Conservation (phyloP, 2,797 vertebrate genomes). For the Chelidonichthys spinosus region DNA sequence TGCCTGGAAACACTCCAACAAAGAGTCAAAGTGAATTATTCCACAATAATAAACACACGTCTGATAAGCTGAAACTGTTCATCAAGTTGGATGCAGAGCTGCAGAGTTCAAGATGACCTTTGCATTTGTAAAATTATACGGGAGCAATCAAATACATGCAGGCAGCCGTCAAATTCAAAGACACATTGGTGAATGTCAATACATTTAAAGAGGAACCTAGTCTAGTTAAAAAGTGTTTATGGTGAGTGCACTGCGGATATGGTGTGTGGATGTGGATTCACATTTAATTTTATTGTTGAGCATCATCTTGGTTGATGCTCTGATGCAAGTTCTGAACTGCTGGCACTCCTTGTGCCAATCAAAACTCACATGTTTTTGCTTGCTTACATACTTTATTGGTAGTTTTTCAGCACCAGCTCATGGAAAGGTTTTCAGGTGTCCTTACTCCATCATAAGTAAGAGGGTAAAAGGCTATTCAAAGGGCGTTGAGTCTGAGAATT, state of each 20-base stretch:
- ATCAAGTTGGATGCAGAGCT: slow-evolving; percentile 9
- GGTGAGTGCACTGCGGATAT: not conserved
- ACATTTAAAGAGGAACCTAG: not conserved
- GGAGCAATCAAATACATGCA: too few relatives aligned
- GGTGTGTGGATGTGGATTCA: slow-evolving; percentile 1
- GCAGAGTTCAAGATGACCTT: slow-evolving; percentile 31
- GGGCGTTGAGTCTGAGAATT: too few relatives aligned
- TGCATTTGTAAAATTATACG: not conserved
- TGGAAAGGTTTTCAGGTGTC: slow-evolving; percentile 22
- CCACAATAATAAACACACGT: slow-evolving; percentile 13
- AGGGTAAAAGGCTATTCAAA: not conserved
- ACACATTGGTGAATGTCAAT: not conserved
- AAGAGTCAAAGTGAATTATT: slow-evolving; percentile 34
- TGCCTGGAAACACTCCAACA: slow-evolving; percentile 31
- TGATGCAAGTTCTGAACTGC: slow-evolving; percentile 35
- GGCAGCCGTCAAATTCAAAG: too few relatives aligned
- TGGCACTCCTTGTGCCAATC: slow-evolving; percentile 34
- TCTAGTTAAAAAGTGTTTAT: slow-evolving; percentile 18
- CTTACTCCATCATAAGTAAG: not conserved
- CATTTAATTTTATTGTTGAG: not conserved
- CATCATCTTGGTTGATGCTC: slow-evolving; percentile 3
- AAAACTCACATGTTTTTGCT: slow-evolving; percentile 45
- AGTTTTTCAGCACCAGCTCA: slow-evolving; percentile 21
- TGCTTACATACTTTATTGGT: slow-evolving; percentile 53
- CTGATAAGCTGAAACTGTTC: slow-evolving; percentile 13